Percentiles rank a stretch among this genome's conserved stretches.
Evolutionary conservation across 2,797 vertebrate genomes (phyloP).

Genomic region (Decapterus maruadsi): DNA sequence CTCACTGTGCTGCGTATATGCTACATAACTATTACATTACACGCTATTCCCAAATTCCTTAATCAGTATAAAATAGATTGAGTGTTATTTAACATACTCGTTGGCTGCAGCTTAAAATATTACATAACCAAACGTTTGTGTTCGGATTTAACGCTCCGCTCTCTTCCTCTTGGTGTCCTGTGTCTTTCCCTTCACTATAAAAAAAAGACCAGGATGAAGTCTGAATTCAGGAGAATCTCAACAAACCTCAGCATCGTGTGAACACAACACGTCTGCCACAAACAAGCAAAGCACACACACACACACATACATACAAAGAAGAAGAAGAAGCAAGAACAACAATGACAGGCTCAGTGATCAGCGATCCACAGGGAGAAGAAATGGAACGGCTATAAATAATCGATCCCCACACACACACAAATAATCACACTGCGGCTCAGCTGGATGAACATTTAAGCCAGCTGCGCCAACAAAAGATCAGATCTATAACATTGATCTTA

Average conservation of each 20-base stretch:
- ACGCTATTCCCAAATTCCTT: neutral
- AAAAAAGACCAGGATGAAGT: neutral
- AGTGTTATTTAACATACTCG: neutral
- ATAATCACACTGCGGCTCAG: conserved; percentile 47
- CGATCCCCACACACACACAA: conserved; percentile 42
- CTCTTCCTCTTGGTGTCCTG: neutral
- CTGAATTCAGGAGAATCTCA: conserved; percentile 1
- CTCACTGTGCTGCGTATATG: too few species aligned
- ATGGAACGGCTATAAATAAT: conserved; percentile 69
- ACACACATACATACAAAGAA: neutral
- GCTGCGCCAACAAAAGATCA: conserved; percentile 65
- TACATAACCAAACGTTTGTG: neutral
- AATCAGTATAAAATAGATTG: neutral
- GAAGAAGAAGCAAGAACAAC: conserved; percentile 40
- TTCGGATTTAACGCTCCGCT: neutral
- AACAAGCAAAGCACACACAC: conserved; percentile 23
- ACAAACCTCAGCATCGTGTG: conserved; percentile 18
- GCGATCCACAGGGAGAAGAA: conserved; percentile 49
- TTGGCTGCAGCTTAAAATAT: neutral
- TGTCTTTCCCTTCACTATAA: neutral
- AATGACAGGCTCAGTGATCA: conserved; percentile 44
- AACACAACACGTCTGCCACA: conserved; percentile 11
- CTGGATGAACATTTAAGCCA: conserved; percentile 60
- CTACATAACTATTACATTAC: too few species aligned
- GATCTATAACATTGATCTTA: conserved; percentile 76